A percentile compares a stretch with the other conserved stretches of the same genome.
Evolutionary conservation across 1,140 invertebrate species (phyloP).

Genomic region (Euura saliciscinereae): DNA sequence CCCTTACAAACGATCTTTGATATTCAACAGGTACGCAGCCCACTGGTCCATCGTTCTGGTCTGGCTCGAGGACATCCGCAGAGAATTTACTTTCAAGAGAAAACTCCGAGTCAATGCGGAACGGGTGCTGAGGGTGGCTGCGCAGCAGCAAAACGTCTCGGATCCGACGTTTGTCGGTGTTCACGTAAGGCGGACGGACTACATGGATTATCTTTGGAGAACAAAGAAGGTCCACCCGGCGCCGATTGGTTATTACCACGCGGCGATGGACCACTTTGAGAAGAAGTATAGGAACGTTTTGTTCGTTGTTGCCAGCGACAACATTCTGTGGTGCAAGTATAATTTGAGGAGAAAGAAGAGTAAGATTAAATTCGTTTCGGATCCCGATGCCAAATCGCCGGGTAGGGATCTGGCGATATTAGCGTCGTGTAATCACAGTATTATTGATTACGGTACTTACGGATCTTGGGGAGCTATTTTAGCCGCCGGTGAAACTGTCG

Average conservation of each 20-base stretch:
- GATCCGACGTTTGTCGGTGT: conserved; percentile 62
- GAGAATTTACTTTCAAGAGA: conserved; percentile 63
- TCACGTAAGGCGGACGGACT: conserved; percentile 68
- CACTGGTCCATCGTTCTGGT: conserved; percentile 63
- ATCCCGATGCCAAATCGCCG: conserved; percentile 53
- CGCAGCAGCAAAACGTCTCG: conserved; percentile 41
- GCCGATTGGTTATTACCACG: conserved; percentile 60
- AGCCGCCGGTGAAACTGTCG: conserved; percentile 66
- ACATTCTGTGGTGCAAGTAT: conserved; percentile 65
- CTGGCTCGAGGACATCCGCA: conserved; percentile 64
- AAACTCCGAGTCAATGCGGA: conserved; percentile 57
- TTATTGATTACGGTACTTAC: conserved; percentile 74
- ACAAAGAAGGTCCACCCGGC: conserved; percentile 59
- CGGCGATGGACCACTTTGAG: conserved; percentile 65
- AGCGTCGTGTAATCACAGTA: conserved; percentile 69
- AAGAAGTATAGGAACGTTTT: conserved; percentile 60
- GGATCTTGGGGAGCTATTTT: conserved; percentile 73
- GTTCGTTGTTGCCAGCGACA: conserved; percentile 69
- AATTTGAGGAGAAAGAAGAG: conserved; percentile 54
- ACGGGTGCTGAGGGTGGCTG: conserved; percentile 52
- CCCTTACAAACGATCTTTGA: no score
- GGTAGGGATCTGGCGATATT: conserved; percentile 70
- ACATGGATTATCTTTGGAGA: conserved; percentile 63
- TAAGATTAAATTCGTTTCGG: conserved; percentile 61
- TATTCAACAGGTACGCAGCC: conserved; percentile 51